Evolutionary conservation across 1,140 invertebrate genomes (phyloP).

Genomic region (Euwallacea similis): DNA sequence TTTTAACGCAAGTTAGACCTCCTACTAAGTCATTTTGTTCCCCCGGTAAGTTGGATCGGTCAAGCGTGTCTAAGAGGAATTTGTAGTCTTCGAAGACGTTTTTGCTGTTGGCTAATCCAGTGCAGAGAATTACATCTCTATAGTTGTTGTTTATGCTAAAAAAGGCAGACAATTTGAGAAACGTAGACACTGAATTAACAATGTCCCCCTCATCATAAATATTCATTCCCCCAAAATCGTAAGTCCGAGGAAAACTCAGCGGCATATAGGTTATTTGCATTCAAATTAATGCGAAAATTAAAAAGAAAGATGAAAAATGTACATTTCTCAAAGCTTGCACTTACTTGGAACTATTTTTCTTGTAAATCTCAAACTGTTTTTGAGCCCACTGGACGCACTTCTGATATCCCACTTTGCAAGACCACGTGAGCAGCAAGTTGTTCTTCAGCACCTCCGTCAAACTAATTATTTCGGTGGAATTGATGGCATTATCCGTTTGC

Average conservation of each 20-base stretch:
- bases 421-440: slow-evolving; percentile 56
- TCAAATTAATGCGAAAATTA: no score
- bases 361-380: slow-evolving; percentile 43
- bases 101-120: slow-evolving; percentile 32
- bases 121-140: slow-evolving; percentile 62
- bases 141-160: slow-evolving; percentile 59
- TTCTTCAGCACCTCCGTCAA: slow-evolving; percentile 52
- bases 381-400: slow-evolving; percentile 54
- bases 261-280: not conserved
- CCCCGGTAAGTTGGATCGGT: slow-evolving; percentile 5
- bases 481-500: slow-evolving; percentile 39
- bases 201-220: not conserved
- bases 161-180: slow-evolving; percentile 14
- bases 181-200: no score
- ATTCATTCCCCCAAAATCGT: slow-evolving; percentile 2
- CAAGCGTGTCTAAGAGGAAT: not conserved
- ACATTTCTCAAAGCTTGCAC: no score
- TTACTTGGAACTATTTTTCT: slow-evolving; percentile 1
- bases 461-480: not conserved
- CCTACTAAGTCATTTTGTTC: slow-evolving; percentile 12
- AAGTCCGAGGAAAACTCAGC: not conserved
- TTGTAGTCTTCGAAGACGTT: not conserved
- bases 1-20: not conserved
- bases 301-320: no score
- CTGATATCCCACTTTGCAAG: slow-evolving; percentile 56